phyloP scores from a whole-genome alignment of 1,140 invertebrate species.

The Pseudomyrmex concolor region DNA sequence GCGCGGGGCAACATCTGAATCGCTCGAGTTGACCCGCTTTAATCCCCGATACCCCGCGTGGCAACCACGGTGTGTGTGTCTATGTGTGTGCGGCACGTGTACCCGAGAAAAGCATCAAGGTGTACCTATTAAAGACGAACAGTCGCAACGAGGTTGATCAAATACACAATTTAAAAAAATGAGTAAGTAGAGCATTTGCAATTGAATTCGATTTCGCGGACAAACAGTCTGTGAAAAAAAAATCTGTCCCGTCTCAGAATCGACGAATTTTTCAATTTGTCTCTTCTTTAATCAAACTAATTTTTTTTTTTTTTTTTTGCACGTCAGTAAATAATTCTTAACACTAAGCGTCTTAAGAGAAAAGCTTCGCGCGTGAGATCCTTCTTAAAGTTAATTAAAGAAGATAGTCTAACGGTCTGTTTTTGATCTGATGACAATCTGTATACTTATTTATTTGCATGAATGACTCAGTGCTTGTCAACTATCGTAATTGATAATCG shows the following conservation, averaged over 20 bases:
- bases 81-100: constrained; percentile 45
- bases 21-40: constrained; percentile 70
- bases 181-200: constrained; percentile 36
- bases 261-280: neutral
- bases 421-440: neutral
- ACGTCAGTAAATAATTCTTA: neutral
- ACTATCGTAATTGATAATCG: neutral
- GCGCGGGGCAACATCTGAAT: constrained; percentile 67
- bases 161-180: too few relatives aligned
- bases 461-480: neutral
- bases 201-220: constrained; percentile 48
- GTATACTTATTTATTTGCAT: neutral
- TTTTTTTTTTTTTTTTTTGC: too few relatives aligned
- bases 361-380: neutral
- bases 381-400: constrained; percentile 12
- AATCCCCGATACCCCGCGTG: constrained; percentile 14
- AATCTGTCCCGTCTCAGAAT: constrained; percentile 4
- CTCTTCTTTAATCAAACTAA: too few relatives aligned
- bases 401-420: neutral
- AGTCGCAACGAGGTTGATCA: constrained; percentile 12
- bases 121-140: constrained; percentile 68
- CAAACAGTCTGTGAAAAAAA: constrained; percentile 48
- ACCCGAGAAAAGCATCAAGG: constrained; percentile 60
- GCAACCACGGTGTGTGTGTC: too few relatives aligned
- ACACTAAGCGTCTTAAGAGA: neutral